Conservation (phyloP, 2,888 invertebrate species). For the Meghimatium bilineatum region DNA sequence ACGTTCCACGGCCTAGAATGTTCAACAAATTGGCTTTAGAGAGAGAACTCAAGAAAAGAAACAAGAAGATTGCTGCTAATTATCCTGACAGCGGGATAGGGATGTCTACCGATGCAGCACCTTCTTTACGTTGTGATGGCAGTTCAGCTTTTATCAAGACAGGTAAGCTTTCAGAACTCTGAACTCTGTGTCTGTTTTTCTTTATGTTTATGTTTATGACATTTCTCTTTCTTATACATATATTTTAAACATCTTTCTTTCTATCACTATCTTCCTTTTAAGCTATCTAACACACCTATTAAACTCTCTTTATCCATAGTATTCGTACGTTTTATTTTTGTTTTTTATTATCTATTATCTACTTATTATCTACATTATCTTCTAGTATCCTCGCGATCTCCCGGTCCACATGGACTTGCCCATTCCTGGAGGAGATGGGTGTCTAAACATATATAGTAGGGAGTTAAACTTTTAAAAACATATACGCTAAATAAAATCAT, state of each 20-base stretch:
- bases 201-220: background rate
- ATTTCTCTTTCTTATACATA: background rate
- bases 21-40: slow-evolving; percentile 60
- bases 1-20: slow-evolving; percentile 54
- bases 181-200: background rate
- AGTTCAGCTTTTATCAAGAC: slow-evolving; percentile 56
- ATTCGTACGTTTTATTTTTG: too few relatives aligned
- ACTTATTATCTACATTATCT: too few relatives aligned
- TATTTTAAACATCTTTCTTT: background rate
- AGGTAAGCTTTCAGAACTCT: slow-evolving; percentile 27
- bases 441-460: too few relatives aligned
- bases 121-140: slow-evolving; percentile 65
- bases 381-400: too few relatives aligned
- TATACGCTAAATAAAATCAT: too few relatives aligned
- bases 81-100: slow-evolving; percentile 75
- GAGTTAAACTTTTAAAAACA: too few relatives aligned
- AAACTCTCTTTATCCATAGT: too few relatives aligned
- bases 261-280: background rate
- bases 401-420: too few relatives aligned
- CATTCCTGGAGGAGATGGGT: too few relatives aligned
- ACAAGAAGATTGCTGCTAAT: slow-evolving; percentile 66
- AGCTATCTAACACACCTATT: too few relatives aligned
- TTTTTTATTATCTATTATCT: too few relatives aligned
- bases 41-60: slow-evolving; percentile 64
- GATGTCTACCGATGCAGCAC: slow-evolving; percentile 64